A percentile compares a stretch with the other conserved stretches of the same genome.
These are phyloP conservation scores for Tetheella fluctuosa DNA, from an alignment of 2,888 invertebrate genomes.

Conservation along the genomic window DNA sequence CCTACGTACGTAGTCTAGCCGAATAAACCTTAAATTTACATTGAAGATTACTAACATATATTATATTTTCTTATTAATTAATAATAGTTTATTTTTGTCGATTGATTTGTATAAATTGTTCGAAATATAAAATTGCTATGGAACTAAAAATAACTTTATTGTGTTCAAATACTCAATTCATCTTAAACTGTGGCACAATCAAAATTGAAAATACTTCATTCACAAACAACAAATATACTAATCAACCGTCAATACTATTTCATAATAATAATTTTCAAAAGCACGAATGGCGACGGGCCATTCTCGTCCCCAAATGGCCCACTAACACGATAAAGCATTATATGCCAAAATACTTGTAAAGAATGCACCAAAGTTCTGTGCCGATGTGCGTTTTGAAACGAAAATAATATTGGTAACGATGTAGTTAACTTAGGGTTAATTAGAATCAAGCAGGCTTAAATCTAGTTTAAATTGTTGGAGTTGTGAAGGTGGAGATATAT, in stretches of 20 bases:
- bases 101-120: conserved; percentile 9
- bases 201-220: not conserved
- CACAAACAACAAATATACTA: conserved; percentile 33
- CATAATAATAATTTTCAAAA: conserved; percentile 62
- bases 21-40: conserved; percentile 34
- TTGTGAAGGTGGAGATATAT: not conserved
- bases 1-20: conserved; percentile 48
- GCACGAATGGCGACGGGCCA: conserved; percentile 71
- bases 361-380: conserved; percentile 52
- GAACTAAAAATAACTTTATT: not conserved
- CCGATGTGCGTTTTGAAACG: conserved; percentile 17
- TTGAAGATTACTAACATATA: conserved; percentile 55
- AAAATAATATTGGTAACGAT: not conserved
- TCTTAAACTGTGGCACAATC: no score
- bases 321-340: conserved; percentile 65
- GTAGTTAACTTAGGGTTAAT: not conserved
- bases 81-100: conserved; percentile 32
- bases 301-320: conserved; percentile 36
- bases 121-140: not conserved
- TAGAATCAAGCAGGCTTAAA: not conserved
- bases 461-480: no score
- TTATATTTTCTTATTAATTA: conserved; percentile 43
- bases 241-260: conserved; percentile 37
- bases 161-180: no score
- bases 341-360: conserved; percentile 59